Base-by-base conservation (phyloP, 2,888 invertebrate genomes). In the Drosophila anomalata region DNA sequence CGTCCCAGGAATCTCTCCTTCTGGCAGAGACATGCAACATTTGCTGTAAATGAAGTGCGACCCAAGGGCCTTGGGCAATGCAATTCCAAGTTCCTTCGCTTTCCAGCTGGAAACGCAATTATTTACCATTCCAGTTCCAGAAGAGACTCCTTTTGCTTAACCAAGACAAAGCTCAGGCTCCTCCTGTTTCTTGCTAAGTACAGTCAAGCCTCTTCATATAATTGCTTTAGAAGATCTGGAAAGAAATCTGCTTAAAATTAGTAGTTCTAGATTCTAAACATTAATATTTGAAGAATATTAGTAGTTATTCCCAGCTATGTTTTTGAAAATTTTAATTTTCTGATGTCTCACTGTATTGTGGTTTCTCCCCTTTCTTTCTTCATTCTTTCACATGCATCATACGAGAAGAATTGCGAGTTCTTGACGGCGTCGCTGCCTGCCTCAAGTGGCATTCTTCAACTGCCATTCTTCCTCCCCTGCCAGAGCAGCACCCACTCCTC, bases 381-480 rank as follows among this genome's bases (percentile, higher is more conserved):
- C 56, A 44, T 48, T 54, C 54, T 51, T 44, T 53, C 71, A 70
- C 54, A 60, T 70, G 59, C 51, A 68, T 42, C 67, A 59, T 69
- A 36, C 63, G 63, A 62, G 51, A 33, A 63, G 61, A 62, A 60
- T 60, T 33, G 33, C 39, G 42, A 77, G 60, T 65, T 51, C 42
- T 36, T n/a, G 70, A 53, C 70, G 76, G 71, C 81, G 73, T 84
- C 76, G 76, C 60, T 76, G 75, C 55, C 76, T 73, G 50, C 70
- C 36, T 79, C 70, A 70, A 83, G 82, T 83, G 80, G 85, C 76
- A 85, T 84, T 85, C 85, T 66, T 78, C 29, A 52, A 63, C 67
- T 72, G 75, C 54, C 75, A 44, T 71, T 71, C 51, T 58, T 44
- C 53, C 36, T 26, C 39, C 46, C 44, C 11, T 36, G 14, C 36